These are phyloP conservation scores for Coecobrya sp. DNA, from an alignment of 2,888 invertebrate genomes.

Conservation along the genomic window DNA sequence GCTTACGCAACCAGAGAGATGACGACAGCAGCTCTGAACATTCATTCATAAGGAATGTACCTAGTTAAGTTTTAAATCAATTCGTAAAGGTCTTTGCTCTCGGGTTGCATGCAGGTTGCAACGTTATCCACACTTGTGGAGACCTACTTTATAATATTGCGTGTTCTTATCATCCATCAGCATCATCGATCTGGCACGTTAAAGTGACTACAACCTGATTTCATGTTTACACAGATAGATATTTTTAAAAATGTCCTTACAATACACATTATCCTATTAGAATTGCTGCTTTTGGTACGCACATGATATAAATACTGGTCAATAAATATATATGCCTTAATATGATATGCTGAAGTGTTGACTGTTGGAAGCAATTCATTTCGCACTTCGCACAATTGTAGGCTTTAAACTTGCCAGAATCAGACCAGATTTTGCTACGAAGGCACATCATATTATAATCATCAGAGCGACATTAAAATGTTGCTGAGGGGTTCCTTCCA, in stretches of 20 bases:
- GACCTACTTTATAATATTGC: slow-evolving; percentile 31
- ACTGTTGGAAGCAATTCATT: no score
- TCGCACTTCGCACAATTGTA: no score
- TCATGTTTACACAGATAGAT: not conserved
- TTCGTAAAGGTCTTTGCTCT: slow-evolving; percentile 32
- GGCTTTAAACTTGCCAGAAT: no score
- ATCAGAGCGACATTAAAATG: not conserved
- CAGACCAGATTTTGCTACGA: no score
- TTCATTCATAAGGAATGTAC: slow-evolving; percentile 44
- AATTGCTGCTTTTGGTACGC: no score
- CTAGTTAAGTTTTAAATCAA: slow-evolving; percentile 33
- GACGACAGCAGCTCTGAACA: slow-evolving; percentile 15
- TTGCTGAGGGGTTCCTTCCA: not conserved
- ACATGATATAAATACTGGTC: no score
- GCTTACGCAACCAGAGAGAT: slow-evolving; percentile 53
- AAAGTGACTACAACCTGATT: not conserved
- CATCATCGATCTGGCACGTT: slow-evolving; percentile 37
- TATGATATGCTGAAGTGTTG: no score
- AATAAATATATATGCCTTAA: no score
- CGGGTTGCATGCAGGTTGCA: not conserved
- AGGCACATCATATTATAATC: not conserved
- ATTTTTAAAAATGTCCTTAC: not conserved
- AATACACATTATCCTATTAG: no score
- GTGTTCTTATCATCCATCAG: slow-evolving; percentile 19
- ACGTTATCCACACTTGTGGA: slow-evolving; percentile 23